phyloP scores from a whole-genome alignment of 2,113 vertebrate species.

The Ochotona curzoniae region DNA sequence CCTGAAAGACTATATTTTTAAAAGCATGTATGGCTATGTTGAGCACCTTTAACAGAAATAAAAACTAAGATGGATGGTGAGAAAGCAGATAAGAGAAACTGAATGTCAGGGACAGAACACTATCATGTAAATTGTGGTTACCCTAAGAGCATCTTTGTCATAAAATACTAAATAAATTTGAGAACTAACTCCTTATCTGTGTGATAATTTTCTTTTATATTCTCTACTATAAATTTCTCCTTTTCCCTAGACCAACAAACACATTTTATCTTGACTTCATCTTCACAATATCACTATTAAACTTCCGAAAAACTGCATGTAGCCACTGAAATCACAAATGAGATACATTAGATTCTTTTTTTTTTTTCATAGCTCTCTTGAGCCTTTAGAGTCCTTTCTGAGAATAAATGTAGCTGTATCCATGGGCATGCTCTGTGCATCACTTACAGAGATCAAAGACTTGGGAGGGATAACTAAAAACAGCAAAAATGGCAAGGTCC shows the following conservation, averaged over 20 bases:
- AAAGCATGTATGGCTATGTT: neutral
- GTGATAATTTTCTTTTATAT: neutral
- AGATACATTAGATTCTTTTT: neutral
- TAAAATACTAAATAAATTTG: neutral
- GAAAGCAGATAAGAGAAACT: neutral
- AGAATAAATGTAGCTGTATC: neutral
- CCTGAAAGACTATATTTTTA: neutral
- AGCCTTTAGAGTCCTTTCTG: neutral
- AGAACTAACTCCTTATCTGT: neutral
- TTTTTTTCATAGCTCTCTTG: neutral
- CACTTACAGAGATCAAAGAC: neutral
- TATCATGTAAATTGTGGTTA: neutral
- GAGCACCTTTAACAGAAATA: neutral
- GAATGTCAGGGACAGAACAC: neutral
- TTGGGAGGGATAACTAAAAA: neutral
- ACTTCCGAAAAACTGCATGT: neutral
- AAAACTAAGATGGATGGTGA: neutral
- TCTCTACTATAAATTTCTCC: neutral
- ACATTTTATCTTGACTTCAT: neutral
- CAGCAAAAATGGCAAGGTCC: neutral
- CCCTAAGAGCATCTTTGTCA: neutral
- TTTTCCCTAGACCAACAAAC: neutral
- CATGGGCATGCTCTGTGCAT: neutral
- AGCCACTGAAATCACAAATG: neutral
- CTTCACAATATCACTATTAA: neutral